Evolutionary conservation across 2,797 vertebrate species (phyloP).

Genomic region (Ataeniobius toweri): DNA sequence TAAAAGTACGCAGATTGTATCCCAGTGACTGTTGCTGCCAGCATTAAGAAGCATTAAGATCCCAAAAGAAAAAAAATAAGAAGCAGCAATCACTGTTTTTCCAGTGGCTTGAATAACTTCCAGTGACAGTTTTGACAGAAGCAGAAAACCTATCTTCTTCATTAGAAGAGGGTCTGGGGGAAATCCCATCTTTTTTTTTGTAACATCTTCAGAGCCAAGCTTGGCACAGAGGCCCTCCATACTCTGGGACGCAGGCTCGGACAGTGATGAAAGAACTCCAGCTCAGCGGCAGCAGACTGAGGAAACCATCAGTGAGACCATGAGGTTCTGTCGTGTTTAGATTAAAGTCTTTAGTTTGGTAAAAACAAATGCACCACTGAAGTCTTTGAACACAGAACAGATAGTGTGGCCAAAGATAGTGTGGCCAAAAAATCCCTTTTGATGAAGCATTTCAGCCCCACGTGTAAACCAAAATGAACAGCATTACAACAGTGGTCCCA

Average conservation of each 20-base stretch:
- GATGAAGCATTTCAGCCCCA: neutral
- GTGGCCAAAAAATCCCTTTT: neutral
- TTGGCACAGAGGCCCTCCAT: conserved; percentile 56
- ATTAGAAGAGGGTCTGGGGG: conserved; percentile 61
- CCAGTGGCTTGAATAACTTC: conserved; percentile 65
- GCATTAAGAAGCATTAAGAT: conserved; percentile 62
- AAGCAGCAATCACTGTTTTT: conserved; percentile 57
- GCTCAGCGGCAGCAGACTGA: conserved; percentile 37
- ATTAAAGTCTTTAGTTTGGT: conserved; percentile 47
- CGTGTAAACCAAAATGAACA: neutral
- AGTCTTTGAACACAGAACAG: neutral
- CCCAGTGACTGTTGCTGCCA: conserved; percentile 52
- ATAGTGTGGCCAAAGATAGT: neutral
- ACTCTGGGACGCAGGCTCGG: conserved; percentile 34
- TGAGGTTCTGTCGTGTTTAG: conserved; percentile 41
- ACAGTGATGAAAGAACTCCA: conserved; percentile 50
- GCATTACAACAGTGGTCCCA: neutral
- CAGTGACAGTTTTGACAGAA: conserved; percentile 63
- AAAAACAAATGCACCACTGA: conserved; percentile 29
- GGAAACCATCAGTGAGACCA: conserved; percentile 52
- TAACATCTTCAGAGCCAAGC: conserved; percentile 55
- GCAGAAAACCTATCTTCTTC: conserved; percentile 64
- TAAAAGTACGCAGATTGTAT: conserved; percentile 37
- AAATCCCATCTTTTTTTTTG: conserved; percentile 52
- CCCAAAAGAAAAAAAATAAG: conserved; percentile 18